phyloP scores from a whole-genome alignment of 2,888 invertebrate species.

The Drosophila greeni region DNA sequence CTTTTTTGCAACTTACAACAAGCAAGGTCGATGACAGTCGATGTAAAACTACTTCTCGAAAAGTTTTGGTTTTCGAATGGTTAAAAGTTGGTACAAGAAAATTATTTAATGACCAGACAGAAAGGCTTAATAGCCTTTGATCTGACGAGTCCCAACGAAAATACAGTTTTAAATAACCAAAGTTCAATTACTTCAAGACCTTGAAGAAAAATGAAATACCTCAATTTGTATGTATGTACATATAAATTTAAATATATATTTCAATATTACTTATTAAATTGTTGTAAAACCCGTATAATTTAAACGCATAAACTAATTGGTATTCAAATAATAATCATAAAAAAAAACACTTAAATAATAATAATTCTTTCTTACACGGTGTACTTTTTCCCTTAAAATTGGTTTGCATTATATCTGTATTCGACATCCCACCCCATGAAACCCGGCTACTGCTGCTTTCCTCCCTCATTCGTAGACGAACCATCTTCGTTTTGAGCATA shows the following conservation, averaged over 20 bases:
- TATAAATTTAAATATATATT: background rate
- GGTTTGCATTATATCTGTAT: background rate
- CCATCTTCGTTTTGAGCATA: slow-evolving; percentile 73
- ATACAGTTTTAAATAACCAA: background rate
- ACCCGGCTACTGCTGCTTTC: slow-evolving; percentile 50
- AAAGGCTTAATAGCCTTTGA: too few species aligned
- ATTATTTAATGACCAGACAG: background rate
- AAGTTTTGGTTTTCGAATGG: background rate
- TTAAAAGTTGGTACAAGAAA: background rate
- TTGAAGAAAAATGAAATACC: background rate
- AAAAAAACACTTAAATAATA: slow-evolving; percentile 10
- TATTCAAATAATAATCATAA: background rate
- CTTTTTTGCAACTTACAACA: background rate
- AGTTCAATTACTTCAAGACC: background rate
- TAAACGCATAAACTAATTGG: background rate
- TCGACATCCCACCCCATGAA: background rate
- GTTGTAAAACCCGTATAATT: background rate
- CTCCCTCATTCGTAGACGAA: slow-evolving; percentile 66
- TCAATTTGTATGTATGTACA: background rate
- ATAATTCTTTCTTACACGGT: background rate
- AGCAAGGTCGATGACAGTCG: background rate
- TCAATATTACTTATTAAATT: background rate
- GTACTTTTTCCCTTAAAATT: background rate
- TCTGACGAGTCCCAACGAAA: too few species aligned
- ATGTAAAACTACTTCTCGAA: too few species aligned